phyloP scores from a whole-genome alignment of 2,797 vertebrate genomes.

The Odontamblyopus lacepedii region DNA sequence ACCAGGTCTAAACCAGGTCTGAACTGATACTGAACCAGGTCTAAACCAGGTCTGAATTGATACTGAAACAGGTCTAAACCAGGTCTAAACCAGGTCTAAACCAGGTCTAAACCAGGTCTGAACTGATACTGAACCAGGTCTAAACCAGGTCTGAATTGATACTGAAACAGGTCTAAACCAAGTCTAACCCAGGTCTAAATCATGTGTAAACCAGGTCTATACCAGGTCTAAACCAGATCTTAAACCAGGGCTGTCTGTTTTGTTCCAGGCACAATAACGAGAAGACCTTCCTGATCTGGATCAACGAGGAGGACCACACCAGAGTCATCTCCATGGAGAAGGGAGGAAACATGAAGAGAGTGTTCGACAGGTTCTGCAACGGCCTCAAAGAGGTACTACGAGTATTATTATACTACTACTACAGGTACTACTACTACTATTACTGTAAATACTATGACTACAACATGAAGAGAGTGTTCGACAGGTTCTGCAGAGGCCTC shows the following conservation, averaged over 20 bases:
- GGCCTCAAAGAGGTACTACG: slow-evolving; percentile 85
- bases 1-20: no score
- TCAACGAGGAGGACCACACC: slow-evolving; percentile 98
- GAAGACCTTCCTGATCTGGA: slow-evolving; percentile 96
- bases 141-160: no score
- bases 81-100: no score
- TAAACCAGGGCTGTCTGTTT: not conserved
- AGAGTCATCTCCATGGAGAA: slow-evolving; percentile 99
- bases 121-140: no score
- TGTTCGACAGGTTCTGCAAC: slow-evolving; percentile 94
- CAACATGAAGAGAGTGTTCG: slow-evolving; percentile 98
- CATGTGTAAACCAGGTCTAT: not conserved
- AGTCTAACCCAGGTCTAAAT: no score
- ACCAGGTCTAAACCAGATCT: not conserved
- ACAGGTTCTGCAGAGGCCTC: slow-evolving; percentile 92
- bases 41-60: no score
- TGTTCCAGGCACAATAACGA: slow-evolving; percentile 92
- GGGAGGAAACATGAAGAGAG: slow-evolving; percentile 98
- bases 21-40: no score
- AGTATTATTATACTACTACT: no score
- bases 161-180: no score
- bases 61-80: no score
- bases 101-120: no score
- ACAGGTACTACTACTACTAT: no score
- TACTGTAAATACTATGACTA: slow-evolving; percentile 35